A percentile compares a stretch with the other conserved stretches of the same genome.
These are phyloP conservation scores for Setipinna tenuifilis DNA, from an alignment of 2,797 vertebrate species.

Conservation along the genomic window DNA sequence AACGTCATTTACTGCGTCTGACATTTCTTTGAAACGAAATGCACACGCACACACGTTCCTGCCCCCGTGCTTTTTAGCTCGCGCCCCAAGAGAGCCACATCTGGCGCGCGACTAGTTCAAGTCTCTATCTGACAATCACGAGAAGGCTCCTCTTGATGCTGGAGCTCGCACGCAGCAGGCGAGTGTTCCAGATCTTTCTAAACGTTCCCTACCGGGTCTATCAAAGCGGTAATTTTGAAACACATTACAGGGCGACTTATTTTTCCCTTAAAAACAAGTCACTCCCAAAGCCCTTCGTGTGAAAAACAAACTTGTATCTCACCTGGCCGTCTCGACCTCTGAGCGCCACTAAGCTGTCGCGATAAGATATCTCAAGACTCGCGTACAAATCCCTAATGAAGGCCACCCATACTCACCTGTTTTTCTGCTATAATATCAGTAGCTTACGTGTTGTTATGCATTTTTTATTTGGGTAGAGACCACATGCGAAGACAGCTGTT, in stretches of 20 bases:
- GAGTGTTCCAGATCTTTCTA: neutral
- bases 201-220: neutral
- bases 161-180: neutral
- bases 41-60: neutral
- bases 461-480: neutral
- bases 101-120: neutral
- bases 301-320: neutral
- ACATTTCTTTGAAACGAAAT: neutral
- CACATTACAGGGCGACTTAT: neutral
- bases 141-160: neutral
- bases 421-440: neutral
- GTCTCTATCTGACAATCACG: neutral
- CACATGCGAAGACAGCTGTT: neutral
- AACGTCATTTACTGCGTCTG: neutral
- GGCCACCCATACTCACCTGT: slow-evolving; percentile 8
- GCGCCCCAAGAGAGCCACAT: neutral
- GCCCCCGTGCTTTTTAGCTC: neutral
- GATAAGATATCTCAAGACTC: slow-evolving; percentile 7
- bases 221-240: neutral
- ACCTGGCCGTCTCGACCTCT: neutral
- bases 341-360: neutral
- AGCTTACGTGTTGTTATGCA: neutral
- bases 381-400: neutral
- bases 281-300: neutral
- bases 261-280: neutral